Percentiles rank a stretch among this genome's conserved stretches.
Conservation (phyloP, 2,113 vertebrate genomes). For the Bungarus multicinctus region DNA sequence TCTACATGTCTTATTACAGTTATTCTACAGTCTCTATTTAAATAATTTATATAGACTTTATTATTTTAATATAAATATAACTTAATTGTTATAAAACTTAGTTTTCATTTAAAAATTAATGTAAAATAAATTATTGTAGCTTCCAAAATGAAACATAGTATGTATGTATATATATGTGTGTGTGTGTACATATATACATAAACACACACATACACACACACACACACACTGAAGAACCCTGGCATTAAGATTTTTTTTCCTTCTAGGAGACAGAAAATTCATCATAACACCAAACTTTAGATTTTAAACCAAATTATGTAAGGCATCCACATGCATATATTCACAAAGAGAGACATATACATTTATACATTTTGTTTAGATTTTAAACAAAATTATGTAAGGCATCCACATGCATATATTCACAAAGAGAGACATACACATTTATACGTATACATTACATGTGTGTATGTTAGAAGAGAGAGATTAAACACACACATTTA, state of each 20-base stretch:
- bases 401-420: slow-evolving; percentile 57
- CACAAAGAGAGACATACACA: not conserved
- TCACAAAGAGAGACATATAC: not conserved
- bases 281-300: slow-evolving; percentile 65
- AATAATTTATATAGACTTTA: slow-evolving; percentile 52
- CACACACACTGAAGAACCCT: slow-evolving; percentile 54
- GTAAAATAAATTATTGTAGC: slow-evolving; percentile 42
- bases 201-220: no score
- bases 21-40: slow-evolving; percentile 19
- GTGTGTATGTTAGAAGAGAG: not conserved
- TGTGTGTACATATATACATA: fast-evolving
- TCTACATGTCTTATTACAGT: not conserved
- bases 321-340: slow-evolving; percentile 57
- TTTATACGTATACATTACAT: not conserved
- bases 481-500: not conserved
- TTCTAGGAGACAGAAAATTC: slow-evolving; percentile 67
- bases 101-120: slow-evolving; percentile 57
- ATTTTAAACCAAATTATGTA: slow-evolving; percentile 67
- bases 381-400: slow-evolving; percentile 66
- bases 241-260: slow-evolving; percentile 58
- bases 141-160: slow-evolving; percentile 41
- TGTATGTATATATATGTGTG: no score
- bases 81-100: slow-evolving; percentile 25
- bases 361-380: slow-evolving; percentile 43
- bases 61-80: slow-evolving; percentile 28